Evolutionary conservation across 1,140 invertebrate species (phyloP).

Genomic region (Stegodyphus dumicola): DNA sequence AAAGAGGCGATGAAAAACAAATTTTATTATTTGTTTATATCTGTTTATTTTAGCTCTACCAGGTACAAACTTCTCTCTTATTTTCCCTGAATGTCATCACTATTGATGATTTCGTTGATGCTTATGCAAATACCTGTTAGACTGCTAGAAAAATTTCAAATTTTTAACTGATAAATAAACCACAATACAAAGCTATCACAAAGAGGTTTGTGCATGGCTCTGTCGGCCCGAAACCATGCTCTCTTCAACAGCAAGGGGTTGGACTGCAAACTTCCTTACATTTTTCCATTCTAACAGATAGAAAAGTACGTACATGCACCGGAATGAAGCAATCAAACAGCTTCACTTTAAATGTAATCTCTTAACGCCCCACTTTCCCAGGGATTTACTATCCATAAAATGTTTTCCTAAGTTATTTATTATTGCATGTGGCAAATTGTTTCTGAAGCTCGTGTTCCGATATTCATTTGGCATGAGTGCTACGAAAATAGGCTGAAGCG

Average conservation of each 20-base stretch:
- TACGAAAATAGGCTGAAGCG: conserved; percentile 45
- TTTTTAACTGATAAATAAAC: neutral
- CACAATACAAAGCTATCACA: conserved; percentile 2
- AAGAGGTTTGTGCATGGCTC: neutral
- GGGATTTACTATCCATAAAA: neutral
- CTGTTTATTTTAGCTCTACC: conserved; percentile 21
- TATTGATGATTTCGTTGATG: conserved; percentile 47
- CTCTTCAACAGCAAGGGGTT: neutral
- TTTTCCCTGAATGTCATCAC: conserved; percentile 48
- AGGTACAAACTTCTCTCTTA: conserved; percentile 31
- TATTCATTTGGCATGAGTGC: conserved; percentile 42
- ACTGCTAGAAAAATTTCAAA: no score
- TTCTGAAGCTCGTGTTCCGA: conserved; percentile 51
- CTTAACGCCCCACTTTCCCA: conserved; percentile 27
- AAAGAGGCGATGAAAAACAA: conserved; percentile 24
- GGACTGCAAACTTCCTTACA: neutral
- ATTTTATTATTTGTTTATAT: neutral
- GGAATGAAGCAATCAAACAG: neutral
- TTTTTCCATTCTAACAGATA: neutral
- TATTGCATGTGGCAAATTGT: conserved; percentile 8
- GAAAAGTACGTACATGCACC: no score
- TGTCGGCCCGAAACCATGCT: neutral
- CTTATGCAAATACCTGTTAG: neutral
- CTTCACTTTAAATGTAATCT: neutral
- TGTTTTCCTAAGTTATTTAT: conserved; percentile 13